Evolutionary conservation across 2,797 vertebrate species (phyloP), one percentile per base, ranked within the genome.

Genomic region (Xerus rutilus): DNA sequence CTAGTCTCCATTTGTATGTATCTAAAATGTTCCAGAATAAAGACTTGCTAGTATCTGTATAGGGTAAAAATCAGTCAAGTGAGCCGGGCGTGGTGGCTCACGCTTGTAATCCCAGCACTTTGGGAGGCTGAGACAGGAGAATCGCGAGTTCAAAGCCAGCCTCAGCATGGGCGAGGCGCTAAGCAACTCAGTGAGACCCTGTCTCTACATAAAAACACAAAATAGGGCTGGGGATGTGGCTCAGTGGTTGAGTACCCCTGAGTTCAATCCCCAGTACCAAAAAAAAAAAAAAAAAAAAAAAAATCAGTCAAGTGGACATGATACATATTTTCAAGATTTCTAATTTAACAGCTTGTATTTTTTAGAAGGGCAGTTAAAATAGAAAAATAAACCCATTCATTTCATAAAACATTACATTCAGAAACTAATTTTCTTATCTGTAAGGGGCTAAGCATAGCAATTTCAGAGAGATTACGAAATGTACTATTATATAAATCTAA

Each of bases 371-470:
- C 52, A 87, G 45, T 6, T 79, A 88, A 90, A 95, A 83, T 23
- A 30, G 10, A 83, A 82, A 83, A 95, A 91, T 45, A 64, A 30
- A 30, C 93, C 86, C 21, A 79, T 47, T 7, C 10, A 93, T 82
- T 95, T 96, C 49, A 54, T 87, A 82, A 95, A 86, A 86, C n/a
- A 92, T 21, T 84, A 92, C 15, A 32, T 84, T 89, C 11, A 93
- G 43, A 85, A 93, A 95, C 35, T 73, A 89, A 85, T 74, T 94
- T 70, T 88, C 89, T 25, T 35, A 79, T 64, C 49, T 86, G 4
- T 39, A 96, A 67, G 52, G 94, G 18, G 69, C 43, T 89, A 86
- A 39, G 47, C 74, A 94, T 35, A 4, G 88, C 20, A 93, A 74
- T 86, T 81, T 95, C 52, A 94, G 28, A 67, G 93, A 92, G 32